phyloP scores from a whole-genome alignment of 2,888 invertebrate genomes.

The Incurvaria masculella region DNA sequence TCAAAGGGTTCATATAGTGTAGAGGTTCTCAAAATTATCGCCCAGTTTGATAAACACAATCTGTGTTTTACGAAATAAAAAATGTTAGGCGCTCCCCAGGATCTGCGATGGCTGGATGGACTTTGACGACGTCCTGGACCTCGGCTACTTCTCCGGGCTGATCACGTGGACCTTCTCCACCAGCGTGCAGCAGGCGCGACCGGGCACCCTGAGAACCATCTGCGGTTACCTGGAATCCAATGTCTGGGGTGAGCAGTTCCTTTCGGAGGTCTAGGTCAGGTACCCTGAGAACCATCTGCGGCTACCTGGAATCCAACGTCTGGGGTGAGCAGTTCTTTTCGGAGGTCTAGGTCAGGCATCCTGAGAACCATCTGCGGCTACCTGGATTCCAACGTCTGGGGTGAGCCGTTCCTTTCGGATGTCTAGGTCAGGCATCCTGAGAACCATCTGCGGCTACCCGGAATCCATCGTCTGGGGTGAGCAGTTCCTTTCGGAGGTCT shows the following conservation, averaged over 20 bases:
- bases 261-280: slow-evolving; percentile 38
- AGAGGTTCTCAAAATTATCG: no score
- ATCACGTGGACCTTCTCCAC: slow-evolving; percentile 42
- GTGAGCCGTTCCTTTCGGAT: slow-evolving; percentile 25
- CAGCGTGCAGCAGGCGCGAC: slow-evolving; percentile 32
- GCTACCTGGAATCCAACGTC: slow-evolving; percentile 25
- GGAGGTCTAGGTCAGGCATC: slow-evolving; percentile 32
- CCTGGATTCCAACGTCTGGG: slow-evolving; percentile 21
- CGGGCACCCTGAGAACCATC: slow-evolving; percentile 27
- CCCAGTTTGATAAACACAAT: no score
- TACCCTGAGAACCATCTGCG: slow-evolving; percentile 26
- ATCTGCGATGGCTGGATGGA: slow-evolving; percentile 30
- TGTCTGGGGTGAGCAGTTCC: not conserved
- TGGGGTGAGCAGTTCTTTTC: slow-evolving; percentile 21
- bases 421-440: slow-evolving; percentile 32
- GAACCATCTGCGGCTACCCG: slow-evolving; percentile 31
- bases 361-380: slow-evolving; percentile 29
- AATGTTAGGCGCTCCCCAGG: slow-evolving; percentile 21
- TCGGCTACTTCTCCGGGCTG: slow-evolving; percentile 39
- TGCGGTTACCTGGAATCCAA: slow-evolving; percentile 31
- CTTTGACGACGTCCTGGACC: slow-evolving; percentile 29
- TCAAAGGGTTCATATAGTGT: no score
- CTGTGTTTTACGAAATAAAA: no score
- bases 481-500: no score
- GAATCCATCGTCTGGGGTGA: slow-evolving; percentile 12